A percentile compares a stretch with the other conserved stretches of the same genome.
Conservation (phyloP, 2,888 invertebrate genomes). For the Drosophila melanosoma region DNA sequence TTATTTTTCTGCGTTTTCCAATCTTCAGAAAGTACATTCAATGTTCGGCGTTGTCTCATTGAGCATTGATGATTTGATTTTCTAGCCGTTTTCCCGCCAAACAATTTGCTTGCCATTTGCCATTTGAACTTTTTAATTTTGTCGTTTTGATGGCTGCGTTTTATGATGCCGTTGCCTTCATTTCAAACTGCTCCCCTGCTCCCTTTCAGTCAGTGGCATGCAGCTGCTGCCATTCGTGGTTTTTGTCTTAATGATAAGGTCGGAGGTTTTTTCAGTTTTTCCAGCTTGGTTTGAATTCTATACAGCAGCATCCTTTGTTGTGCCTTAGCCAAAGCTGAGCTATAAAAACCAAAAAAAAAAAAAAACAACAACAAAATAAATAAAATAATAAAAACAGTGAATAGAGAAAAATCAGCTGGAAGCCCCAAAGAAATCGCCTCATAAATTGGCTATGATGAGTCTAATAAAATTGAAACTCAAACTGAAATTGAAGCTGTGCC, state of each 20-base stretch:
- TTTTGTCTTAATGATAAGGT: constrained; percentile 76
- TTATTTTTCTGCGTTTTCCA: background rate
- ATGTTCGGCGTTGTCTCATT: constrained; percentile 27
- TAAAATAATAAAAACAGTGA: constrained; percentile 57
- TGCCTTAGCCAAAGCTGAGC: constrained; percentile 55
- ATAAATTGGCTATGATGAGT: constrained; percentile 62
- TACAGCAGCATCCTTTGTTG: constrained; percentile 60
- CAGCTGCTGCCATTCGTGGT: constrained; percentile 51
- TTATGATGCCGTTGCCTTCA: constrained; percentile 74
- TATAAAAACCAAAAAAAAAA: constrained; percentile 41
- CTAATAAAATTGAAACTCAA: constrained; percentile 53
- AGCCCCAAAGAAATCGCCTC: constrained; percentile 44
- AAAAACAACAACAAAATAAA: constrained; percentile 11
- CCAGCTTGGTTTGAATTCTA: constrained; percentile 36
- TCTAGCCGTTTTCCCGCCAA: constrained; percentile 54
- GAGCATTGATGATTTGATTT: constrained; percentile 34
- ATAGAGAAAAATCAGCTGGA: constrained; percentile 57
- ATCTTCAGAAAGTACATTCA: constrained; percentile 29
- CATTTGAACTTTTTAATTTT: constrained; percentile 80
- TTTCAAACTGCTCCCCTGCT: constrained; percentile 37
- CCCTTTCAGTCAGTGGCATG: background rate
- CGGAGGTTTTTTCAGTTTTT: constrained; percentile 40
- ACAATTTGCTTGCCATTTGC: constrained; percentile 73
- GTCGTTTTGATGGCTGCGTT: constrained; percentile 79
- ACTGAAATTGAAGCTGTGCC: constrained; percentile 11